These are phyloP conservation scores for Vanessa cardui DNA, from an alignment of 2,888 invertebrate species.

Conservation along the genomic window DNA sequence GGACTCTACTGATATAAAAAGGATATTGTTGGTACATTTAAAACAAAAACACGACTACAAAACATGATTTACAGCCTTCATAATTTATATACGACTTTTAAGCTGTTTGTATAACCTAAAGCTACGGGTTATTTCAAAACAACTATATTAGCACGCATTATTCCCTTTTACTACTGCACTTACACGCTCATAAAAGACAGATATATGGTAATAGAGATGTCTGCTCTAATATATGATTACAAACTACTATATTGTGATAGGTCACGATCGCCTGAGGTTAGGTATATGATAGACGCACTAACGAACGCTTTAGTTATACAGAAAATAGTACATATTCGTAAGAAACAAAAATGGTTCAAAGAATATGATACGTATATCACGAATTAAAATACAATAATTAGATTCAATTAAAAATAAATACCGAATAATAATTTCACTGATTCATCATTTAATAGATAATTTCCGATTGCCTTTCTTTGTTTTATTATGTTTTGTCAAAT, in stretches of 20 bases:
- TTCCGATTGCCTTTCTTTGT: too few species aligned
- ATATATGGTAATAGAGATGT: conserved; percentile 45
- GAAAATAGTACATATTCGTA: background rate
- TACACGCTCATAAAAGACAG: conserved; percentile 41
- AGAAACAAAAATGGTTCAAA: too few species aligned
- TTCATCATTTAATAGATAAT: too few species aligned
- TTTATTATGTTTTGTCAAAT: too few species aligned
- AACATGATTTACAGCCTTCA: background rate
- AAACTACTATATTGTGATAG: conserved; percentile 22
- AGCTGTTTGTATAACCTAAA: conserved; percentile 10
- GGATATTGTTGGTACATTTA: too few species aligned
- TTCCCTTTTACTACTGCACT: conserved; percentile 39
- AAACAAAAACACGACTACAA: background rate
- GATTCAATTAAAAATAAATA: too few species aligned
- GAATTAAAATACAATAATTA: too few species aligned
- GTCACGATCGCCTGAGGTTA: conserved; percentile 29
- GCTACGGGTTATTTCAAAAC: conserved; percentile 23
- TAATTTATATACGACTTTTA: conserved; percentile 9
- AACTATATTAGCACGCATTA: conserved; percentile 33
- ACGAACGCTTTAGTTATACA: background rate
- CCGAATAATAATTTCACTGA: too few species aligned
- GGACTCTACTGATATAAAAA: too few species aligned
- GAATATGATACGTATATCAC: too few species aligned
- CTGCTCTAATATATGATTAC: conserved; percentile 28
- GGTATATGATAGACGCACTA: conserved; percentile 13